A percentile compares a stretch with the other conserved stretches of the same genome.
phyloP scores from a whole-genome alignment of 2,113 vertebrate species.

The Todiramphus saurophagus region DNA sequence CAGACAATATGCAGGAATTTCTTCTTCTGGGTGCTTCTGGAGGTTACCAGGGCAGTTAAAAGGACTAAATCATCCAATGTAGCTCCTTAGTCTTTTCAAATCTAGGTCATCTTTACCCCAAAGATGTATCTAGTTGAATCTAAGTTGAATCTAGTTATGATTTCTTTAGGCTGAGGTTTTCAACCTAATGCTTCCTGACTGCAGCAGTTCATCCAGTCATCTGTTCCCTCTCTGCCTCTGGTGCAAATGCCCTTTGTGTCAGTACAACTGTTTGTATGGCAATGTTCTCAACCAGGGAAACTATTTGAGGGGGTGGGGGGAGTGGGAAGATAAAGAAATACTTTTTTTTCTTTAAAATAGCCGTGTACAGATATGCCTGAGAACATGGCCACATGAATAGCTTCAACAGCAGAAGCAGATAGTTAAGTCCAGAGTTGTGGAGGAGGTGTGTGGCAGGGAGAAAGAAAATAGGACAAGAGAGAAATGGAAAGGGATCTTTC shows the following conservation, averaged over 20 bases:
- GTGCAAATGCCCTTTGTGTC: not conserved
- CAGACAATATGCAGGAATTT: not conserved
- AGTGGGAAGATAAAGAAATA: not conserved
- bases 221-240: not conserved
- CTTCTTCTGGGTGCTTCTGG: not conserved
- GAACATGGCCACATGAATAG: not conserved
- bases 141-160: not conserved
- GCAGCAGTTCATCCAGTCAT: not conserved
- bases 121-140: not conserved
- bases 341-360: not conserved
- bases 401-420: not conserved
- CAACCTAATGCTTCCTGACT: not conserved
- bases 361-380: not conserved
- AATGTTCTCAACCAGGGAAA: not conserved
- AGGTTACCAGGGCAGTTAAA: not conserved
- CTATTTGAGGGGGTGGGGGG: not conserved
- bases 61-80: not conserved
- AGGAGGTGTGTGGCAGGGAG: rapidly evolving
- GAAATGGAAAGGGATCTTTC: not conserved
- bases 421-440: not conserved
- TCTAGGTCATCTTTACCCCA: not conserved
- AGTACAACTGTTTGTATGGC: not conserved
- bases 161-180: not conserved
- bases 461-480: not conserved
- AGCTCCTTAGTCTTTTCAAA: not conserved